A percentile compares a stretch with the other conserved stretches of the same genome.
Evolutionary conservation across 2,888 invertebrate genomes (phyloP).

Genomic region (Xestobium rufovillosum): DNA sequence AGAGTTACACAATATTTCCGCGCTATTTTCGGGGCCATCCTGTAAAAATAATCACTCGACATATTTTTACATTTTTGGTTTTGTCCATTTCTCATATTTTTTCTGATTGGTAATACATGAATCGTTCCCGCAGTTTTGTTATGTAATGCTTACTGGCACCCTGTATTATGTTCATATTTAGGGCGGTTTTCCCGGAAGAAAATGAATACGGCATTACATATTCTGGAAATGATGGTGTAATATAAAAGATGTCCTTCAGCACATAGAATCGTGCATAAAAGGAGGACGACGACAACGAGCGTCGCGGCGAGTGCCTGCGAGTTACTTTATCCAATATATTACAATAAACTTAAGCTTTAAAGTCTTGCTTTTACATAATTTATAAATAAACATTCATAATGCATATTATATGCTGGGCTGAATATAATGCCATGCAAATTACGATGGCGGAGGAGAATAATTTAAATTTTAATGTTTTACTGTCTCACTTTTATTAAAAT

Average conservation of each 20-base stretch:
- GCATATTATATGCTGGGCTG: conserved; percentile 40
- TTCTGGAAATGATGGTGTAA: no score
- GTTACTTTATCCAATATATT: conserved; percentile 38
- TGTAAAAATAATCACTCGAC: no score
- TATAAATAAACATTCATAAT: conserved; percentile 46
- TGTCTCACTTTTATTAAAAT: conserved; percentile 32
- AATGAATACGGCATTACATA: no score
- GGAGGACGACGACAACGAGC: conserved; percentile 25
- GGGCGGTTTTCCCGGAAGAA: no score
- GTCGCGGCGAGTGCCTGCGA: conserved; percentile 23
- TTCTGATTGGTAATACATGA: no score
- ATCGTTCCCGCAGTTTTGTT: no score
- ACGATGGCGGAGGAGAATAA: conserved; percentile 37
- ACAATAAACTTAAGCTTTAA: conserved; percentile 39
- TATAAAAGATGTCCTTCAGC: conserved; percentile 29
- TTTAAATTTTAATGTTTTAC: conserved; percentile 39
- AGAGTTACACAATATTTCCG: no score
- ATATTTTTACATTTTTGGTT: no score
- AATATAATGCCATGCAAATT: conserved; percentile 40
- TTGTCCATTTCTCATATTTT: no score
- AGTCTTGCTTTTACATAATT: conserved; percentile 43
- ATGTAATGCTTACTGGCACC: no score
- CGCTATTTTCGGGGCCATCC: no score
- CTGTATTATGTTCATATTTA: no score
- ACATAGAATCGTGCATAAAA: conserved; percentile 28